Percentiles rank a stretch among this genome's conserved stretches.
phyloP scores from a whole-genome alignment of 2,113 vertebrate genomes.

The Chloropsis cyanopogon region DNA sequence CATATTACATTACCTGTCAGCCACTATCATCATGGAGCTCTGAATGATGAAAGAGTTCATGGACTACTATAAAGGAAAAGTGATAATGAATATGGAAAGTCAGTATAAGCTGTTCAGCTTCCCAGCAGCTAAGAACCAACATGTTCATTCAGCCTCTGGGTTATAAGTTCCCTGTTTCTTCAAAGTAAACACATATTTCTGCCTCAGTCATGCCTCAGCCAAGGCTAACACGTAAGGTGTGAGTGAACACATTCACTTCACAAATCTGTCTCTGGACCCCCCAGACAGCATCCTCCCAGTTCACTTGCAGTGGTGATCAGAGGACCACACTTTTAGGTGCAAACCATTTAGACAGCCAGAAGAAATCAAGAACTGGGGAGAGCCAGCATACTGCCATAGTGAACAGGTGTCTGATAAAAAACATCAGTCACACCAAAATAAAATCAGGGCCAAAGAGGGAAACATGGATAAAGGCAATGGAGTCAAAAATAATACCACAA shows the following conservation, averaged over 20 bases:
- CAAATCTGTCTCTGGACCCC: neutral
- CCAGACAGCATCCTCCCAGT: accelerated
- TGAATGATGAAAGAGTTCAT: neutral
- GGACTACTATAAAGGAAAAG: neutral
- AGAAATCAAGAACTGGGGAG: neutral
- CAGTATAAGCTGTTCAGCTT: neutral
- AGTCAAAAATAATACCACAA: neutral
- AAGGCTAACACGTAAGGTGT: neutral
- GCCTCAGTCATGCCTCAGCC: neutral
- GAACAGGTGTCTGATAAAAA: neutral
- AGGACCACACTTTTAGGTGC: neutral
- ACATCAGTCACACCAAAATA: neutral
- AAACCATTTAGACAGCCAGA: neutral
- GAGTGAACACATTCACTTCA: neutral
- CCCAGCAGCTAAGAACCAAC: neutral
- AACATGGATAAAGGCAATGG: neutral
- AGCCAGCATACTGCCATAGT: neutral
- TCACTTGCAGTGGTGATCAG: neutral
- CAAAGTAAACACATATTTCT: neutral
- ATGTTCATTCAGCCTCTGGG: neutral
- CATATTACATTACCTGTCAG: neutral
- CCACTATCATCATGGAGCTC: neutral
- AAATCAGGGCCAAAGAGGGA: neutral
- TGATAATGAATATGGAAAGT: neutral
- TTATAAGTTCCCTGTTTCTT: neutral